Evolutionary conservation across 1,140 invertebrate genomes (phyloP).

Genomic region (Pollicipes pollicipes): DNA sequence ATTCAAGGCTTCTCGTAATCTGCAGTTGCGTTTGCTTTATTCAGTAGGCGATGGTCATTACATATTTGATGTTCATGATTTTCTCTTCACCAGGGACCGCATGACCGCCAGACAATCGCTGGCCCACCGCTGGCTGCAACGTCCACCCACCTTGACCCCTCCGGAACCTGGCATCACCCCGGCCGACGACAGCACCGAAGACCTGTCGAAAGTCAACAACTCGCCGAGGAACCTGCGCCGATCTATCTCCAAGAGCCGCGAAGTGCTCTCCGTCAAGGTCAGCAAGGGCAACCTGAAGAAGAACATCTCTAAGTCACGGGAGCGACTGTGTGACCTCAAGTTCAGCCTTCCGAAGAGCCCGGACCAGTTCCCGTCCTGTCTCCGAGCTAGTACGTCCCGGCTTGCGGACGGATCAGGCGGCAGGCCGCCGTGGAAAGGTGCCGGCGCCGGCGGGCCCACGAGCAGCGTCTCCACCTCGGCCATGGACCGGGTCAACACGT

Average conservation of each 20-base stretch:
- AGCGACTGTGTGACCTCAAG: conserved; percentile 23
- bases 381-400: neutral
- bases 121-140: no score
- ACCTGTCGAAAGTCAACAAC: no score
- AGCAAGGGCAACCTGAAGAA: conserved; percentile 26
- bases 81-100: no score
- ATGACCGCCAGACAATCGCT: no score
- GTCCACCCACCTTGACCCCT: no score
- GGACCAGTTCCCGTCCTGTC: neutral
- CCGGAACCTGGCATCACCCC: no score
- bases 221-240: neutral
- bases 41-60: no score
- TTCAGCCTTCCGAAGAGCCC: neutral
- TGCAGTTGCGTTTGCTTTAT: no score
- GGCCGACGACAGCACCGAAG: no score
- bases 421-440: neutral
- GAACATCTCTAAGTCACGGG: conserved; percentile 27
- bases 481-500: neutral
- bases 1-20: no score
- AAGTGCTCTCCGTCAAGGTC: conserved; percentile 36
- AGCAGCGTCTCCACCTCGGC: neutral
- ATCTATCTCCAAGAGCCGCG: conserved; percentile 37
- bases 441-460: no score
- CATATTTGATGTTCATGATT: no score
- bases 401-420: neutral